phyloP scores from a whole-genome alignment of 2,888 invertebrate genomes.

The Cybosia mesomella region DNA sequence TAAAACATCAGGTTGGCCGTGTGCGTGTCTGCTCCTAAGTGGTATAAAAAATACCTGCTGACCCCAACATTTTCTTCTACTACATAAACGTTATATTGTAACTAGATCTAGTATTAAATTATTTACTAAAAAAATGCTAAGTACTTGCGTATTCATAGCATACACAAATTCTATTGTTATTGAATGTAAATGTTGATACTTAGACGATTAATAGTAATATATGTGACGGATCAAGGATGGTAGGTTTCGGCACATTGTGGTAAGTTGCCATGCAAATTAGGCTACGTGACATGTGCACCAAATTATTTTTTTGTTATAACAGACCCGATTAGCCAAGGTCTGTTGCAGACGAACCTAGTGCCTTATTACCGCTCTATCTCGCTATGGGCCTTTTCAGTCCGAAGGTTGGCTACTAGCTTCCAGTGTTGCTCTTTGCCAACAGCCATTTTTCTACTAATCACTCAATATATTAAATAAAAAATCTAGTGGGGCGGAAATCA shows the following conservation, averaged over 20 bases:
- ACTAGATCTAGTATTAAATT: neutral
- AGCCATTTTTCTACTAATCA: too few relatives aligned
- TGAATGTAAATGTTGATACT: slow-evolving; percentile 12
- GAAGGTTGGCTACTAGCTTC: neutral
- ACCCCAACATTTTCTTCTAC: neutral
- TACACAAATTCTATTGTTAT: slow-evolving; percentile 15
- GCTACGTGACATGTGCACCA: slow-evolving; percentile 5
- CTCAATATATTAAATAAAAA: too few relatives aligned
- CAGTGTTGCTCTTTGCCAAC: neutral
- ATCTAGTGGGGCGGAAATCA: too few relatives aligned
- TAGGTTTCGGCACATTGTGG: slow-evolving; percentile 12
- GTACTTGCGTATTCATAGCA: slow-evolving; percentile 10
- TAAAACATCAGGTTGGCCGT: too few relatives aligned
- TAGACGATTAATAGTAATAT: neutral
- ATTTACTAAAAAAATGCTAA: slow-evolving; percentile 6
- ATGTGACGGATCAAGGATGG: slow-evolving; percentile 17
- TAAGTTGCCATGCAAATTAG: slow-evolving; percentile 11
- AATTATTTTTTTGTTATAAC: slow-evolving; percentile 7
- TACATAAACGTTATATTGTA: neutral
- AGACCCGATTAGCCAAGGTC: slow-evolving; percentile 6
- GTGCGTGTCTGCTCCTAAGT: too few relatives aligned
- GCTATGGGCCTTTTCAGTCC: too few relatives aligned
- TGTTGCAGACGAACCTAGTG: neutral
- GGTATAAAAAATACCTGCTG: neutral
- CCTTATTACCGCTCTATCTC: too few relatives aligned